These are phyloP conservation scores for Apostichopus parvimensis DNA, from an alignment of 35 echinoderm and acorn worm genomes.

Conservation along the genomic window DNA sequence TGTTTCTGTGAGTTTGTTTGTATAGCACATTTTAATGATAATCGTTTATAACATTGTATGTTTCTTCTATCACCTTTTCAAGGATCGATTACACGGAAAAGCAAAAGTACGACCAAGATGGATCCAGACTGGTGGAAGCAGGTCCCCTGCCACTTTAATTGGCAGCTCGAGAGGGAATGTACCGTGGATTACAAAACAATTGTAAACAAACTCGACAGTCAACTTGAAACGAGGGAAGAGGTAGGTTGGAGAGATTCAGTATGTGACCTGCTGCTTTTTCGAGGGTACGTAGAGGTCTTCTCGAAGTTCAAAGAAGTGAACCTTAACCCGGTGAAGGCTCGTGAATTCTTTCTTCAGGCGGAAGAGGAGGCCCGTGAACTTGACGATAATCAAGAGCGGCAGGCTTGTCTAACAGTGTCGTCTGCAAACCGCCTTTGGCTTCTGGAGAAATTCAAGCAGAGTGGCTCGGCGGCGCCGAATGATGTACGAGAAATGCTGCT, in stretches of 20 bases:
- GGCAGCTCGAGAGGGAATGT: neutral
- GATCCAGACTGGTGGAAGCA: slow-evolving; percentile 21
- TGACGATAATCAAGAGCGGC: neutral
- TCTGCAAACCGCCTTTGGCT: slow-evolving; percentile 33
- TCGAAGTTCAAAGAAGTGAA: neutral
- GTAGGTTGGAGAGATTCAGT: neutral
- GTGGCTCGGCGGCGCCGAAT: neutral
- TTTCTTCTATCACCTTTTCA: too few species aligned
- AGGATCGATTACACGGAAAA: too few species aligned
- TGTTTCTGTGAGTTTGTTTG: too few species aligned
- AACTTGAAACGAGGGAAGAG: slow-evolving; percentile 12
- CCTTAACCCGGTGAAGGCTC: slow-evolving; percentile 3
- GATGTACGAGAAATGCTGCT: neutral
- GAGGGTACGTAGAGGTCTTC: slow-evolving; percentile 34
- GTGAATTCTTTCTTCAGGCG: slow-evolving; percentile 2
- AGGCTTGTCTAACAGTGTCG: neutral
- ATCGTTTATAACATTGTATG: too few species aligned
- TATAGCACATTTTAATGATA: too few species aligned
- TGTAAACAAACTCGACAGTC: neutral
- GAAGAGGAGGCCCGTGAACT: neutral
- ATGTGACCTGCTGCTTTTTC: slow-evolving; percentile 16
- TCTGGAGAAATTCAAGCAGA: neutral
- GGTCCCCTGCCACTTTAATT: slow-evolving; percentile 43
- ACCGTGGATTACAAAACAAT: neutral
- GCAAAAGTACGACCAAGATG: neutral